These are phyloP conservation scores for Agrotis clavis DNA, from an alignment of 2,888 invertebrate species.

Conservation along the genomic window DNA sequence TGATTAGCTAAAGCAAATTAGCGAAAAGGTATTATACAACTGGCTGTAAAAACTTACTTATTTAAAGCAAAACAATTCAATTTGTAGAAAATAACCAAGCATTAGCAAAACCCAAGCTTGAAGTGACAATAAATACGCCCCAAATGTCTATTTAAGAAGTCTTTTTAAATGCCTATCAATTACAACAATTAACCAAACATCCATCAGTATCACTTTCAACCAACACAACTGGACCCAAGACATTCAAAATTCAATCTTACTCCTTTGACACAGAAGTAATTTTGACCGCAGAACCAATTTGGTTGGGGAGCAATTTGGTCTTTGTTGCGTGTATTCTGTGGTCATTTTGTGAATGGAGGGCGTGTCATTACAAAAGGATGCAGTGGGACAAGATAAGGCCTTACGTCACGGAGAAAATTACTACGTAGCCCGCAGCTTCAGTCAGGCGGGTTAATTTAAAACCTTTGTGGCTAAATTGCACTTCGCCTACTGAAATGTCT, in stretches of 20 bases:
- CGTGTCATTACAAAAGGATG: slow-evolving; percentile 57
- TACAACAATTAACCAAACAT: slow-evolving; percentile 56
- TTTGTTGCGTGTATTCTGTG: slow-evolving; percentile 48
- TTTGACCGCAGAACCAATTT: slow-evolving; percentile 50
- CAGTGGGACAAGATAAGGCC: slow-evolving; percentile 65
- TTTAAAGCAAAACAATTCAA: slow-evolving; percentile 14
- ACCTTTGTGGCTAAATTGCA: slow-evolving; percentile 47
- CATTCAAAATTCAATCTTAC: slow-evolving; percentile 52
- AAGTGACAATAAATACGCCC: slow-evolving; percentile 47
- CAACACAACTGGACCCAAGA: slow-evolving; percentile 5
- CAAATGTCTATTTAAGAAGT: slow-evolving; percentile 51
- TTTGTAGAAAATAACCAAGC: background rate
- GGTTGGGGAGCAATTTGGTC: slow-evolving; percentile 41
- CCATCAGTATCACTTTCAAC: slow-evolving; percentile 57
- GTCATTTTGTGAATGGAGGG: slow-evolving; percentile 57
- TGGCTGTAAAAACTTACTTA: background rate
- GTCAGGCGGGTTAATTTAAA: slow-evolving; percentile 4
- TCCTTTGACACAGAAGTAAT: slow-evolving; percentile 32
- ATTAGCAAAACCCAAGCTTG: slow-evolving; percentile 26
- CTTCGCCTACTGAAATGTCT: background rate
- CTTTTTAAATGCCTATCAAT: slow-evolving; percentile 58
- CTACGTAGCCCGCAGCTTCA: slow-evolving; percentile 48
- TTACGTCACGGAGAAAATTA: slow-evolving; percentile 74
- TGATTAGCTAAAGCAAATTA: background rate
- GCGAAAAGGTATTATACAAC: background rate